A percentile compares a stretch with the other conserved stretches of the same genome.
Evolutionary conservation across 2,888 invertebrate species (phyloP).

Genomic region (Coenonympha arcania): DNA sequence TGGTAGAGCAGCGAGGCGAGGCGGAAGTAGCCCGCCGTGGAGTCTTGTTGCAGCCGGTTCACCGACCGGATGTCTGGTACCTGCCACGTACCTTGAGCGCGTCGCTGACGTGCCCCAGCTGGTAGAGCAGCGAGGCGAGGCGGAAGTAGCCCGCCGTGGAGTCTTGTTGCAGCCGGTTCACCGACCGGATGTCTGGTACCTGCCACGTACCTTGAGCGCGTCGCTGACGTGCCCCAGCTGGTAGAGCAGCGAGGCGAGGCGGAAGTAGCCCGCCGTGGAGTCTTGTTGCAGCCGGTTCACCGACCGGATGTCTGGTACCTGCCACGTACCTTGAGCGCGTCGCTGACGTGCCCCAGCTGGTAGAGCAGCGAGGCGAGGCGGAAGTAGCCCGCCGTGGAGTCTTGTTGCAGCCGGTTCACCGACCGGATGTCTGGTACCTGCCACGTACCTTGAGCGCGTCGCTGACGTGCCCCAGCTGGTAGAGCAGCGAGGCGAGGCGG

Average conservation of each 20-base stretch:
- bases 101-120: constrained; percentile 92
- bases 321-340: constrained; percentile 90
- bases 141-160: constrained; percentile 90
- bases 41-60: constrained; percentile 92
- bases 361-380: constrained; percentile 91
- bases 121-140: constrained; percentile 89
- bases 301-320: constrained; percentile 89
- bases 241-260: constrained; percentile 90
- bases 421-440: constrained; percentile 91
- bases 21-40: constrained; percentile 88
- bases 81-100: too few species aligned
- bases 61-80: constrained; percentile 92
- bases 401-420: constrained; percentile 90
- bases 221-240: constrained; percentile 93
- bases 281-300: constrained; percentile 93
- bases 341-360: constrained; percentile 91
- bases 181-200: constrained; percentile 90
- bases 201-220: too few species aligned
- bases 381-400: constrained; percentile 90
- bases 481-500: constrained; percentile 88
- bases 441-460: constrained; percentile 92
- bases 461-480: constrained; percentile 92
- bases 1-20: constrained; percentile 90
- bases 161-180: constrained; percentile 92
- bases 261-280: constrained; percentile 88